These are phyloP conservation scores for Anguilla marmorata DNA, from an alignment of 2,797 vertebrate genomes.

Conservation along the genomic window DNA sequence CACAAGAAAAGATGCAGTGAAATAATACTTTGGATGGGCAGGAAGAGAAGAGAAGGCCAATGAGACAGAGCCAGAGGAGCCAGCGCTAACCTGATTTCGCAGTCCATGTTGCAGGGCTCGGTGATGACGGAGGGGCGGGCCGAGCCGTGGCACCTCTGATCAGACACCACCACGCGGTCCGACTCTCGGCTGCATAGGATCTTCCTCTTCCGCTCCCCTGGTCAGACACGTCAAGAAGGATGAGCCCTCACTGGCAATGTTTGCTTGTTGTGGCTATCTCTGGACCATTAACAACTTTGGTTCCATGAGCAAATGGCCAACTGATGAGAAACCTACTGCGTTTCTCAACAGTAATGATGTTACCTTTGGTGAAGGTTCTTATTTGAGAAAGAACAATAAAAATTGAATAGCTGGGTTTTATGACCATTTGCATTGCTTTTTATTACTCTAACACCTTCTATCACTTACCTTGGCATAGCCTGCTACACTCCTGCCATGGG, in stretches of 20 bases:
- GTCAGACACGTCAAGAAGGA: not conserved
- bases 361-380: not conserved
- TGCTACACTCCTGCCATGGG: slow-evolving; percentile 93
- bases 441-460: slow-evolving; percentile 20
- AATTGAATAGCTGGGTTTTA: not conserved
- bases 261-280: not conserved
- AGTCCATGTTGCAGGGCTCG: slow-evolving; percentile 88
- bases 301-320: not conserved
- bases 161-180: slow-evolving; percentile 89
- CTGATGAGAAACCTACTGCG: not conserved
- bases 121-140: slow-evolving; percentile 78
- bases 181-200: slow-evolving; percentile 88
- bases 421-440: not conserved
- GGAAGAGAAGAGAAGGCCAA: not conserved
- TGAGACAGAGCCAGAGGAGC: not conserved
- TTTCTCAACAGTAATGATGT: not conserved
- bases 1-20: not conserved
- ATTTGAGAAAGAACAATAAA: not conserved
- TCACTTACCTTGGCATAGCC: slow-evolving; percentile 90
- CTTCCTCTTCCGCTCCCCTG: slow-evolving; percentile 89
- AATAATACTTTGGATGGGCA: not conserved
- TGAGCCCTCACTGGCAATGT: not conserved
- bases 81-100: slow-evolving; percentile 86
- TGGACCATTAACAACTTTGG: not conserved
- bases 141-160: slow-evolving; percentile 88